A percentile compares a stretch with the other conserved stretches of the same genome.
Conservation (phyloP, 2,113 vertebrate genomes). For the Saccopteryx bilineata region DNA sequence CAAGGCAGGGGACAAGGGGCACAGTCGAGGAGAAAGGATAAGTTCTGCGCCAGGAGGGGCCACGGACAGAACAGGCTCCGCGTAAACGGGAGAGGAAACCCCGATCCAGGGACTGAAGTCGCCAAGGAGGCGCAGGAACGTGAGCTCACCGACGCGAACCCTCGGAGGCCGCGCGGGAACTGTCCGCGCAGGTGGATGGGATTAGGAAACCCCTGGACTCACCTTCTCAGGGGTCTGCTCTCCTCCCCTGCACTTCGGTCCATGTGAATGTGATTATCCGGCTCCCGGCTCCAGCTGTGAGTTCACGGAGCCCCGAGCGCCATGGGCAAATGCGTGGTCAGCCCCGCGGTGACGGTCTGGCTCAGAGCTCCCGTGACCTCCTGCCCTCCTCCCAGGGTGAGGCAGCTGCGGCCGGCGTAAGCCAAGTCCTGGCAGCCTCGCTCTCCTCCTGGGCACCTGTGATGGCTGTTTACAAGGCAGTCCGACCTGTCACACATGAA, state of each 20-base stretch:
- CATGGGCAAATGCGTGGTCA: neutral
- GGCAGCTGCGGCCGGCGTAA: neutral
- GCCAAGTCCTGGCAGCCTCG: neutral
- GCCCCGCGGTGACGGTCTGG: neutral
- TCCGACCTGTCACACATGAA: neutral
- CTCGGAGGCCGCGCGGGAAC: neutral
- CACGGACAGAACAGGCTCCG: neutral
- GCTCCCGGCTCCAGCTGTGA: neutral
- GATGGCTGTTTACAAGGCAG: neutral
- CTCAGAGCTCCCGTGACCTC: neutral
- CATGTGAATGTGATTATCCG: rapidly evolving
- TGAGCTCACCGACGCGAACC: neutral
- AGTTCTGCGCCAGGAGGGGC: rapidly evolving
- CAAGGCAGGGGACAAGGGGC: neutral
- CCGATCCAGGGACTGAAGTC: neutral
- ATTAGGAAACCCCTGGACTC: neutral
- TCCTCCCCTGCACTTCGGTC: neutral
- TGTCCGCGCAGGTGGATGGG: rapidly evolving
- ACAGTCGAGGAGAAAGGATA: rapidly evolving
- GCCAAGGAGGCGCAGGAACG: neutral
- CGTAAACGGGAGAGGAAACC: neutral
- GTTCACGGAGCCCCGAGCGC: neutral
- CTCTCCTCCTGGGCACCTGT: neutral
- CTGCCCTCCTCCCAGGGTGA: neutral
- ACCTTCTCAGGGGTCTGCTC: neutral